phyloP scores from a whole-genome alignment of 2,113 vertebrate genomes.

The Istiophorus platypterus region DNA sequence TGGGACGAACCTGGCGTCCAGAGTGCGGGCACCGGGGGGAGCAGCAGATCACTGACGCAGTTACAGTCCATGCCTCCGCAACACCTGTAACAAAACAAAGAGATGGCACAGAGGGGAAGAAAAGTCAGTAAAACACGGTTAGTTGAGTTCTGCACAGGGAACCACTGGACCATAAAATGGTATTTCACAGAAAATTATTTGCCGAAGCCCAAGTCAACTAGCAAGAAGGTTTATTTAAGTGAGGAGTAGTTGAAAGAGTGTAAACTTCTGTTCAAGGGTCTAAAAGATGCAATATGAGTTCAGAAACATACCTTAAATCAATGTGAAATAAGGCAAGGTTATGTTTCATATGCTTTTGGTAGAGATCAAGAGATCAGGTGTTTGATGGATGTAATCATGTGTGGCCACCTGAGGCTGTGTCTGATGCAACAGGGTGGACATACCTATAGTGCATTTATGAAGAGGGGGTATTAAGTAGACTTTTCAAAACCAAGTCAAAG shows the following conservation, averaged over 20 bases:
- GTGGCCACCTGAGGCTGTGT: slow-evolving; percentile 69
- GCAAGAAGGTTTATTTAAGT: slow-evolving; percentile 7
- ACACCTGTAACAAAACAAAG: slow-evolving; percentile 73
- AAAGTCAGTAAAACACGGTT: background rate
- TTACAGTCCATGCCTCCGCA: slow-evolving; percentile 92
- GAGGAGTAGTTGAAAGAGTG: slow-evolving; percentile 26
- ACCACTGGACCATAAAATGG: background rate
- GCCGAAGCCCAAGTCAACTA: background rate
- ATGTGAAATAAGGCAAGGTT: slow-evolving; percentile 73
- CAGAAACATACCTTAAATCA: slow-evolving; percentile 65
- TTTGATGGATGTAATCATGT: slow-evolving; percentile 75
- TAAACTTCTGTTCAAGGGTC: slow-evolving; percentile 62
- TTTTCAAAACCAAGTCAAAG: slow-evolving; percentile 60
- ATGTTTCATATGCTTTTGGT: slow-evolving; percentile 73
- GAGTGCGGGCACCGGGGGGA: slow-evolving; percentile 92
- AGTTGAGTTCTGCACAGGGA: background rate
- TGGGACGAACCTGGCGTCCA: slow-evolving; percentile 91
- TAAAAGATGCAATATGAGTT: slow-evolving; percentile 47
- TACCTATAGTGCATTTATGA: slow-evolving; percentile 66
- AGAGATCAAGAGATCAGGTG: slow-evolving; percentile 69
- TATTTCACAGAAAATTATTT: background rate
- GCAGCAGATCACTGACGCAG: slow-evolving; percentile 93
- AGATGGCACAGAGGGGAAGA: background rate
- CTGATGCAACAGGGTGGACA: slow-evolving; percentile 80
- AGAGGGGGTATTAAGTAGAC: slow-evolving; percentile 58